Percentiles rank a stretch among this genome's conserved stretches.
Conservation (phyloP, 2,797 vertebrate species). For the Acrossocheilus fasciatus region DNA sequence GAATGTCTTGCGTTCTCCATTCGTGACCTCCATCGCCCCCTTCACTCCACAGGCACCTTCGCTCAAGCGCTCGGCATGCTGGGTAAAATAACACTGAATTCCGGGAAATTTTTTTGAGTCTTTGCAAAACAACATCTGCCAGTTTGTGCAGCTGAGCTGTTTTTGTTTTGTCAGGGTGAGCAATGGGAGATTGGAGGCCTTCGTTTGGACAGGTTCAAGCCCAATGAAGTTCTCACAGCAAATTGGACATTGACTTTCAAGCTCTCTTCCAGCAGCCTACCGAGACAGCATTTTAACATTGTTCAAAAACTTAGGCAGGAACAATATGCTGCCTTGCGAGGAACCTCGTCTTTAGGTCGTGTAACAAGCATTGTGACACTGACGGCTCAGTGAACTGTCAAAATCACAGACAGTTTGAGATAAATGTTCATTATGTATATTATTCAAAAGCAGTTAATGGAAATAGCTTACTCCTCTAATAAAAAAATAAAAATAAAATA, state of each 20-base stretch:
- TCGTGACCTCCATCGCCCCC: constrained; percentile 31
- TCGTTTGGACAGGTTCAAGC: neutral
- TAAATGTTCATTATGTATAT: neutral
- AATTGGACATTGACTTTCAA: neutral
- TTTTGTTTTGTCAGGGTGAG: constrained; percentile 45
- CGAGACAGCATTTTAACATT: neutral
- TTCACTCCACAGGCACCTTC: constrained; percentile 50
- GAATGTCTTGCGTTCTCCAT: constrained; percentile 45
- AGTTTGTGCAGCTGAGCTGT: constrained; percentile 51
- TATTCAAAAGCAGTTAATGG: too few relatives aligned
- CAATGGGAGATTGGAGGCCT: constrained; percentile 17
- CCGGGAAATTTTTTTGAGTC: constrained; percentile 68
- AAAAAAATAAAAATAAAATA: too few relatives aligned
- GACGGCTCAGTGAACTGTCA: neutral
- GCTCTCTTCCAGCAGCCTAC: neutral
- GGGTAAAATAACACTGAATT: constrained; percentile 75
- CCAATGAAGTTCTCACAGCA: neutral
- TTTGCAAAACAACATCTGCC: constrained; percentile 59
- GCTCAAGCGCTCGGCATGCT: constrained; percentile 63
- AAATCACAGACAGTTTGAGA: neutral
- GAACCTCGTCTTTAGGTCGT: neutral
- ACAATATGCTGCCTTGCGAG: neutral
- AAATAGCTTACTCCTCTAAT: too few relatives aligned
- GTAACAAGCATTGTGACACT: neutral
- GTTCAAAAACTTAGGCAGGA: neutral